Evolutionary conservation across 2,797 vertebrate species (phyloP).

Genomic region (Sebastes steindachneri): DNA sequence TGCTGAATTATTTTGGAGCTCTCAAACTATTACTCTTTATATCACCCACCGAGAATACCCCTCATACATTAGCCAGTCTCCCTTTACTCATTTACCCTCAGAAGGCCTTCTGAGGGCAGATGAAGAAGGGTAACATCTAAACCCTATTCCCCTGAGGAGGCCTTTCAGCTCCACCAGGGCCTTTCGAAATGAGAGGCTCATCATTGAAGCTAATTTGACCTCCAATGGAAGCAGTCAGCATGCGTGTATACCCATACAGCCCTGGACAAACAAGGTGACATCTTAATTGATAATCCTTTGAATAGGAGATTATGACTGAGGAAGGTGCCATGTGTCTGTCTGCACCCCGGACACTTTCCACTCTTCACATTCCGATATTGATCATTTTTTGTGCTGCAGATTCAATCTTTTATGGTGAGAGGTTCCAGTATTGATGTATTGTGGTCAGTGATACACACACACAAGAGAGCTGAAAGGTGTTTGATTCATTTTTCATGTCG

Average conservation of each 20-base stretch:
- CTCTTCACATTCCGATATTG: constrained; percentile 47
- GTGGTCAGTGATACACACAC: constrained; percentile 52
- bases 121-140: constrained; percentile 44
- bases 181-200: constrained; percentile 60
- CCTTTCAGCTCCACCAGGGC: constrained; percentile 47
- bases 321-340: constrained; percentile 31
- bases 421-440: constrained; percentile 68
- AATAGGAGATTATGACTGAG: constrained; percentile 16
- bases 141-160: constrained; percentile 41
- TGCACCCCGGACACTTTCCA: constrained; percentile 1
- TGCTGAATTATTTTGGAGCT: not conserved
- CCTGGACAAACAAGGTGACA: constrained; percentile 36
- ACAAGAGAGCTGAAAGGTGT: constrained; percentile 37
- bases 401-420: constrained; percentile 52
- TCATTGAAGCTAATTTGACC: constrained; percentile 72
- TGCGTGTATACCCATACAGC: constrained; percentile 14
- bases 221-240: constrained; percentile 55
- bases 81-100: constrained; percentile 2
- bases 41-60: not conserved
- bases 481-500: constrained; percentile 72
- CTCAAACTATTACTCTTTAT: not conserved
- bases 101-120: constrained; percentile 14
- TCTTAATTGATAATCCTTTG: constrained; percentile 16
- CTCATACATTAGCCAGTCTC: not conserved
- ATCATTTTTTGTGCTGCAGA: constrained; percentile 48